A percentile compares a stretch with the other conserved stretches of the same genome.
These are phyloP conservation scores for Eubucco bourcierii DNA, from an alignment of 2,113 vertebrate genomes.

Conservation along the genomic window DNA sequence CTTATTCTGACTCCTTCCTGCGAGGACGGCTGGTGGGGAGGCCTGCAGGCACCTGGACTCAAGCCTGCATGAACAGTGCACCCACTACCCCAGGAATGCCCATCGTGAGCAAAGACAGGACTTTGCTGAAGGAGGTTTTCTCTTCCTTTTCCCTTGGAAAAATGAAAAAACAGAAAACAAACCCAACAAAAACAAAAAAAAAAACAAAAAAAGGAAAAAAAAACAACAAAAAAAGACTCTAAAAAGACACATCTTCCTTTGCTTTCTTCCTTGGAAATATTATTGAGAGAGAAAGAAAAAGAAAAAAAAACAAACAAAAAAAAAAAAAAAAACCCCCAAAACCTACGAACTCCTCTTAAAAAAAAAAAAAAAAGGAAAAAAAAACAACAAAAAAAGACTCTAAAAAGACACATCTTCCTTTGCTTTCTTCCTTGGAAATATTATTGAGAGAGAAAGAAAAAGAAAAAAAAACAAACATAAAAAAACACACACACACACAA, in stretches of 20 bases:
- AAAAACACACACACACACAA: background rate
- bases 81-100: constrained; percentile 61
- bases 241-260: too few species aligned
- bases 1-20: constrained; percentile 43
- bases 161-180: background rate
- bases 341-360: background rate
- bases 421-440: too few species aligned
- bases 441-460: background rate
- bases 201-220: constrained; percentile 41
- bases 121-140: constrained; percentile 75
- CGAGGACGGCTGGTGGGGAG: background rate
- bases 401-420: too few species aligned
- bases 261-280: too few species aligned
- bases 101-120: constrained; percentile 70
- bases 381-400: background rate
- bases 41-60: constrained; percentile 6
- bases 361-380: constrained; percentile 50
- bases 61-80: background rate
- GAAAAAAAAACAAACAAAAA: constrained; percentile 39
- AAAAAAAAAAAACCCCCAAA: too few species aligned
- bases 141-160: constrained; percentile 74
- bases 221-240: background rate
- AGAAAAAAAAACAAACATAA: constrained; percentile 52
- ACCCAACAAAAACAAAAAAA: too few species aligned
- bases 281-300: background rate